Evolutionary conservation across 2,888 invertebrate genomes (phyloP).

Genomic region (Drosophila nigricruria): DNA sequence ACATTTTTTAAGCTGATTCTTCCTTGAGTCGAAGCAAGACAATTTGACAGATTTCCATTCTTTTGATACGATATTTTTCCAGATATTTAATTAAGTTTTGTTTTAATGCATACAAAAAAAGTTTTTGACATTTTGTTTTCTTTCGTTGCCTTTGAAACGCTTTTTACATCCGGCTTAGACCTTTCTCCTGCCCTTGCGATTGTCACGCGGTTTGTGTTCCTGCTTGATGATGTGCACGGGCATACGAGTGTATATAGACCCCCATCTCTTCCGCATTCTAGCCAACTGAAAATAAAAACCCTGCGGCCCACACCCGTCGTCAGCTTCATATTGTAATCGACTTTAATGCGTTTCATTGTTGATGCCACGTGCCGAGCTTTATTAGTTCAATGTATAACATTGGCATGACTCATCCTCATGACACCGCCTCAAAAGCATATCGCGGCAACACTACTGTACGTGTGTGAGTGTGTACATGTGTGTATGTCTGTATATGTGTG

Average conservation of each 20-base stretch:
- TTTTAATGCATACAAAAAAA: not conserved
- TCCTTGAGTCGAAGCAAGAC: not conserved
- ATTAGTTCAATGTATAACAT: slow-evolving; percentile 84
- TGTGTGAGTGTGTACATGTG: slow-evolving; percentile 14
- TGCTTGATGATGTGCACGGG: slow-evolving; percentile 57
- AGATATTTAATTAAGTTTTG: not conserved
- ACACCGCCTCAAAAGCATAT: slow-evolving; percentile 41
- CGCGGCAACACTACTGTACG: slow-evolving; percentile 6
- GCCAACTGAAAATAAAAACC: slow-evolving; percentile 32
- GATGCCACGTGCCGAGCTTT: slow-evolving; percentile 85
- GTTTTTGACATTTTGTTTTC: slow-evolving; percentile 8
- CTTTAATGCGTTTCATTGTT: slow-evolving; percentile 86
- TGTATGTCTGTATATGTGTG: slow-evolving; percentile 16
- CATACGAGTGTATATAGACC: slow-evolving; percentile 21
- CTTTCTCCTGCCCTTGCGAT: slow-evolving; percentile 16
- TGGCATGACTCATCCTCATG: slow-evolving; percentile 61
- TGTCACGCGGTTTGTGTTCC: slow-evolving; percentile 48
- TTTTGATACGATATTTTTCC: not conserved
- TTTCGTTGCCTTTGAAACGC: slow-evolving; percentile 12
- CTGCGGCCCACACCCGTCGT: slow-evolving; percentile 13
- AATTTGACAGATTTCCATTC: not conserved
- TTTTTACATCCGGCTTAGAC: slow-evolving; percentile 24
- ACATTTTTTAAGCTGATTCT: not conserved
- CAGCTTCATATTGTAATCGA: slow-evolving; percentile 84
- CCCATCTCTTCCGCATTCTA: not conserved